These are phyloP conservation scores for Ruditapes philippinarum DNA, from an alignment of 1,140 invertebrate genomes.

Conservation along the genomic window DNA sequence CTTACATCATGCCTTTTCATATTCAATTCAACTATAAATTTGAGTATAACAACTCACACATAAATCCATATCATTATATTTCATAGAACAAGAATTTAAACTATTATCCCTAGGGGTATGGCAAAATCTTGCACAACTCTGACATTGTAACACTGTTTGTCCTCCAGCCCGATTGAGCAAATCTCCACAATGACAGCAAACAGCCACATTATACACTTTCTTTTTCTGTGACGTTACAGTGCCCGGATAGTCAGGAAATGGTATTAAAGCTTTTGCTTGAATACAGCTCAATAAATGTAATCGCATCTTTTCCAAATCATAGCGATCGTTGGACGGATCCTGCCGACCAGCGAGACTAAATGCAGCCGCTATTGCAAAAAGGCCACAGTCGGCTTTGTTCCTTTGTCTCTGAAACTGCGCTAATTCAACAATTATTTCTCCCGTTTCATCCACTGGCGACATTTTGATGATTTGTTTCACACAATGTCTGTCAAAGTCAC, in stretches of 20 bases:
- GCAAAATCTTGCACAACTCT: background rate
- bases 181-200: constrained; percentile 25
- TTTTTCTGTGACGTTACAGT: background rate
- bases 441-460: background rate
- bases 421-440: background rate
- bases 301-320: constrained; percentile 29
- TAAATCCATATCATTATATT: background rate
- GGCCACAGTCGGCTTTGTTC: constrained; percentile 34
- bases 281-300: constrained; percentile 37
- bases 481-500: background rate
- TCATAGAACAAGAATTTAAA: background rate
- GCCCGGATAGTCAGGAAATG: constrained; percentile 2
- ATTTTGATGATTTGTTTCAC: background rate
- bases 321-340: constrained; percentile 1
- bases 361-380: constrained; percentile 59
- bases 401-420: constrained; percentile 52
- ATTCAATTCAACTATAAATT: no score
- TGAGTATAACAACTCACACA: background rate
- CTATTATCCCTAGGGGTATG: background rate
- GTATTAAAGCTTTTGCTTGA: background rate
- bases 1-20: no score
- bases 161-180: background rate
- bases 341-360: constrained; percentile 30
- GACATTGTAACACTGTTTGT: background rate
- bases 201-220: background rate